Percentiles rank a stretch among this genome's conserved stretches.
These are phyloP conservation scores for Zele albiditarsus DNA, from an alignment of 2,888 invertebrate species.

Conservation along the genomic window DNA sequence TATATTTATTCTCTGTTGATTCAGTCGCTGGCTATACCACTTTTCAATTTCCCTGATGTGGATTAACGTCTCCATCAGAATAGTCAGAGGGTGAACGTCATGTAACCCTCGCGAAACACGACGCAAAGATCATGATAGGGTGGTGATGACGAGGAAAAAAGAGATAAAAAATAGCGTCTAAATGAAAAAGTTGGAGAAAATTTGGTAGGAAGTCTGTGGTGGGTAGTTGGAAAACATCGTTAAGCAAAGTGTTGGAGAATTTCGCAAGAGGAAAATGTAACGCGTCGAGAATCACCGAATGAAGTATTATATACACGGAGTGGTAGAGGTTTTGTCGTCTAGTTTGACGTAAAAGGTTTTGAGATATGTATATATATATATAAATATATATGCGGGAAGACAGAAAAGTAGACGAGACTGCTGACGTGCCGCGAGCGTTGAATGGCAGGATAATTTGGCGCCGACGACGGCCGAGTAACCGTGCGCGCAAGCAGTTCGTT, in stretches of 20 bases:
- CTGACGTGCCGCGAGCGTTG: conserved; percentile 24
- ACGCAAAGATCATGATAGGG: background rate
- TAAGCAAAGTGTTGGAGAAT: conserved; percentile 24
- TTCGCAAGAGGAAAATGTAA: background rate
- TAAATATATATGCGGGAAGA: background rate
- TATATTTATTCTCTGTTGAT: background rate
- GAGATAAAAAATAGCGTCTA: conserved; percentile 13
- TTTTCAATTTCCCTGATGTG: conserved; percentile 24
- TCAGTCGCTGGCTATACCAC: background rate
- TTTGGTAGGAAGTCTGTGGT: conserved; percentile 12
- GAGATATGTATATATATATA: conserved; percentile 3
- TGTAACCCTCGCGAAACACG: background rate
- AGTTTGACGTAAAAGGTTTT: no score
- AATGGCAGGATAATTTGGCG: conserved; percentile 29
- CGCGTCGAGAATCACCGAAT: background rate
- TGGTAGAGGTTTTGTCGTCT: no score
- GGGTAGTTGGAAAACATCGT: conserved; percentile 24
- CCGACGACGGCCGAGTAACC: background rate
- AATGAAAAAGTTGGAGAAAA: conserved; percentile 37
- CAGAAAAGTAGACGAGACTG: conserved; percentile 5
- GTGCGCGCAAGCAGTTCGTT: background rate
- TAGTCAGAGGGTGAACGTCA: background rate
- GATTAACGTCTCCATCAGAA: conserved; percentile 36
- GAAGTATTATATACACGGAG: background rate
- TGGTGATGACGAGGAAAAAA: background rate